Conservation (phyloP, 2,113 vertebrate species). For the Trochalopteron elliotii region DNA sequence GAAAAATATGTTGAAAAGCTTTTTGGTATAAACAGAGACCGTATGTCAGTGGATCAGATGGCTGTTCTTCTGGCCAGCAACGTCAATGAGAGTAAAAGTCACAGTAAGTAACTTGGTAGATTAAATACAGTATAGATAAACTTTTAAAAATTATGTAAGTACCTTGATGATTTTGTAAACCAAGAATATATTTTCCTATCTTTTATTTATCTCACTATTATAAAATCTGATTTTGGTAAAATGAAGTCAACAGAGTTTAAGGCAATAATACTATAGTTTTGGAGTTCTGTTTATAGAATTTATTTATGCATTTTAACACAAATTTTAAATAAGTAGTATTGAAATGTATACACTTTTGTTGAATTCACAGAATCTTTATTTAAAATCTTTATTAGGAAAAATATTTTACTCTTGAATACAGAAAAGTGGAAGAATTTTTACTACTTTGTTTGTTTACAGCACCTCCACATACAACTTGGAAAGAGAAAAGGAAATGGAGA, state of each 20-base stretch:
- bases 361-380: not conserved
- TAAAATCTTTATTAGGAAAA: not conserved
- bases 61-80: slow-evolving; percentile 96
- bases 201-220: not conserved
- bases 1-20: slow-evolving; percentile 94
- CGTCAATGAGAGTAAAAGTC: slow-evolving; percentile 90
- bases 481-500: slow-evolving; percentile 88
- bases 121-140: not conserved
- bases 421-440: not conserved
- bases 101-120: slow-evolving; percentile 80
- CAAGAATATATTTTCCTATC: not conserved
- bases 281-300: not conserved
- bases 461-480: slow-evolving; percentile 92
- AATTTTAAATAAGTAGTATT: not conserved
- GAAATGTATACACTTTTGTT: not conserved
- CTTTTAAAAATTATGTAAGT: accelerated
- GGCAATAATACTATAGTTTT: not conserved
- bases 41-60: slow-evolving; percentile 95
- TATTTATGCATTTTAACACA: not conserved
- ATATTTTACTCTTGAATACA: not conserved
- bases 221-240: not conserved
- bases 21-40: slow-evolving; percentile 90
- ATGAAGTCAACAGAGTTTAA: not conserved
- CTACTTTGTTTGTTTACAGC: slow-evolving; percentile 67
- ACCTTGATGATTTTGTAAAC: not conserved